These are phyloP conservation scores for Calcarius ornatus DNA, from an alignment of 2,113 vertebrate species.

Conservation along the genomic window DNA sequence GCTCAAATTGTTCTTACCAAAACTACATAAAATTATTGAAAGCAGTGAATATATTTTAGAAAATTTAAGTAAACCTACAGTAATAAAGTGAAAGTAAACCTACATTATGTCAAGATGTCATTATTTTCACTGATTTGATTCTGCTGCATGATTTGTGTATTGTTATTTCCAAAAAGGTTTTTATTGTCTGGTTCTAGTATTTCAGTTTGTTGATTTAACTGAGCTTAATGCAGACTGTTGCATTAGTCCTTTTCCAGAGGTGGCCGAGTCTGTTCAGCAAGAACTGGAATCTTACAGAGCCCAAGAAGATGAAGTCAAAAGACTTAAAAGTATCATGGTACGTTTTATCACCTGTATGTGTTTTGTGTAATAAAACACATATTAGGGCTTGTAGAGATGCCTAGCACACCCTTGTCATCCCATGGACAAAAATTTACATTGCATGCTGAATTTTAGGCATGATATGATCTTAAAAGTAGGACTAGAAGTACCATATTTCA, in stretches of 20 bases:
- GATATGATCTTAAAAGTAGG: neutral
- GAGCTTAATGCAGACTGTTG: conserved; percentile 30
- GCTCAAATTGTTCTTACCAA: neutral
- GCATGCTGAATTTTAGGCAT: neutral
- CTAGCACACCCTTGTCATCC: neutral
- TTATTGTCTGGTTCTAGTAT: neutral
- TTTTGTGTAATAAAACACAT: neutral
- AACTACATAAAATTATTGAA: neutral
- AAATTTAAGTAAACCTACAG: neutral
- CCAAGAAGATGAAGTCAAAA: conserved; percentile 96
- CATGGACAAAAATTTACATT: neutral
- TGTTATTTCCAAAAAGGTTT: neutral
- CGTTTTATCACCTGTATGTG: neutral
- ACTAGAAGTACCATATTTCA: neutral
- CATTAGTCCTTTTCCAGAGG: conserved; percentile 94
- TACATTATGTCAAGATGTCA: neutral
- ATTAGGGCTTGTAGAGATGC: neutral
- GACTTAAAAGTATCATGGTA: conserved; percentile 97
- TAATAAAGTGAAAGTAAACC: neutral
- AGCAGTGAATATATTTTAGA: neutral
- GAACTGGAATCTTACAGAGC: conserved; percentile 92
- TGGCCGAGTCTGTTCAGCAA: conserved; percentile 95
- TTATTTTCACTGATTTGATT: neutral
- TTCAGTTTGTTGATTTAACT: neutral
- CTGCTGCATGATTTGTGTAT: neutral